Percentiles rank a stretch among this genome's conserved stretches.
Conservation (phyloP, 1,140 invertebrate genomes). For the Calliphora vicina region DNA sequence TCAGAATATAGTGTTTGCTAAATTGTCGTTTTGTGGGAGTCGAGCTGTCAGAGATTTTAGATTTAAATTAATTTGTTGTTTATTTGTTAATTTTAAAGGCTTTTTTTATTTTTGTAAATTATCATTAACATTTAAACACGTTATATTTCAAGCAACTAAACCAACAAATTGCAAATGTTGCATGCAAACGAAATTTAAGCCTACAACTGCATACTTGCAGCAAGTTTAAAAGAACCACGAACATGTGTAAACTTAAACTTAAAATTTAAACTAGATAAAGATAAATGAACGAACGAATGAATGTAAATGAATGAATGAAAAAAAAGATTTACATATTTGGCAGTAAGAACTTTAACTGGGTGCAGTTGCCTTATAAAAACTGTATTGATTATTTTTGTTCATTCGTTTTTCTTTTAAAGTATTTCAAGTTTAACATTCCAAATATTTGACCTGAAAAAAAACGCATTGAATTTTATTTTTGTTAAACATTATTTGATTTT, state of each 20-base stretch:
- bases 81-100: slow-evolving; percentile 13
- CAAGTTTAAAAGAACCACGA: background rate
- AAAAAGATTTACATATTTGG: too few relatives aligned
- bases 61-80: slow-evolving; percentile 17
- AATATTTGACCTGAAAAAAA: background rate
- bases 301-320: too few relatives aligned
- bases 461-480: background rate
- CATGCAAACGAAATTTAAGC: background rate
- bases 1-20: background rate
- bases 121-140: background rate
- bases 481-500: background rate
- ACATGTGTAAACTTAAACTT: background rate
- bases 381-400: too few relatives aligned
- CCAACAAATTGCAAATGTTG: background rate
- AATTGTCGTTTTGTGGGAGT: background rate
- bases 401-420: too few relatives aligned
- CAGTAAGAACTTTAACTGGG: too few relatives aligned
- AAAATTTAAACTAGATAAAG: background rate
- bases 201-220: background rate
- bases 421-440: too few relatives aligned
- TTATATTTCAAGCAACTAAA: background rate
- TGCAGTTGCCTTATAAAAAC: too few relatives aligned
- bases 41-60: background rate
- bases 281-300: too few relatives aligned
- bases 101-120: background rate